Evolutionary conservation across 2,113 vertebrate genomes (phyloP).

Genomic region (Naja naja): DNA sequence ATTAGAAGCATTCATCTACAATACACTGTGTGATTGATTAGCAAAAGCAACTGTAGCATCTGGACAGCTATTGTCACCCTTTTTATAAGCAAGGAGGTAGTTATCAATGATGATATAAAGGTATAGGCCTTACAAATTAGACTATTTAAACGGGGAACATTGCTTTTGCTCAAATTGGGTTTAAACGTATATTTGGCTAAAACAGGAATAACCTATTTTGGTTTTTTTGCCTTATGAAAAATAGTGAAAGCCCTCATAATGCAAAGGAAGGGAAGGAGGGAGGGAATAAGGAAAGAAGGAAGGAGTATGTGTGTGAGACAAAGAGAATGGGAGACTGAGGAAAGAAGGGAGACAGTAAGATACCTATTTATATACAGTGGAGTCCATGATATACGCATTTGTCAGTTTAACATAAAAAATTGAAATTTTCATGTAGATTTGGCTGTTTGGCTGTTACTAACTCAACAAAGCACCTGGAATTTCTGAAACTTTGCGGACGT

Average conservation of each 20-base stretch:
- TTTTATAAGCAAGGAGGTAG: conserved; percentile 35
- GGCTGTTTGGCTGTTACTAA: neutral
- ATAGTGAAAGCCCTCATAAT: neutral
- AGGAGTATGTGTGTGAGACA: neutral
- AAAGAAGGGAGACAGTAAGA: neutral
- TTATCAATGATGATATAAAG: conserved; percentile 36
- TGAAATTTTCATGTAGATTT: neutral
- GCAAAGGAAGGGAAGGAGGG: neutral
- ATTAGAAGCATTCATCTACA: conserved; percentile 49
- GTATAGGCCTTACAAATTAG: conserved; percentile 20
- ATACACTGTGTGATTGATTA: conserved; percentile 57
- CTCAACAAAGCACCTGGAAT: neutral
- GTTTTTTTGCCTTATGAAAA: neutral
- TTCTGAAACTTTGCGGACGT: neutral
- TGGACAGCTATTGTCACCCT: conserved; percentile 4
- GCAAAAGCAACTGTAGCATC: conserved; percentile 35
- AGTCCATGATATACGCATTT: neutral
- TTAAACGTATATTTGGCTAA: neutral
- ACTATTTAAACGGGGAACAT: neutral
- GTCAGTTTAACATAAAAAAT: neutral
- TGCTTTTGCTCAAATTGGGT: neutral
- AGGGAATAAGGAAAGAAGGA: neutral
- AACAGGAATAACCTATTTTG: neutral
- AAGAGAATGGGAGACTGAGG: neutral
- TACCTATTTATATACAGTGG: neutral